Evolutionary conservation across 2,797 vertebrate genomes (phyloP).

Genomic region (Diglossa cyanea): DNA sequence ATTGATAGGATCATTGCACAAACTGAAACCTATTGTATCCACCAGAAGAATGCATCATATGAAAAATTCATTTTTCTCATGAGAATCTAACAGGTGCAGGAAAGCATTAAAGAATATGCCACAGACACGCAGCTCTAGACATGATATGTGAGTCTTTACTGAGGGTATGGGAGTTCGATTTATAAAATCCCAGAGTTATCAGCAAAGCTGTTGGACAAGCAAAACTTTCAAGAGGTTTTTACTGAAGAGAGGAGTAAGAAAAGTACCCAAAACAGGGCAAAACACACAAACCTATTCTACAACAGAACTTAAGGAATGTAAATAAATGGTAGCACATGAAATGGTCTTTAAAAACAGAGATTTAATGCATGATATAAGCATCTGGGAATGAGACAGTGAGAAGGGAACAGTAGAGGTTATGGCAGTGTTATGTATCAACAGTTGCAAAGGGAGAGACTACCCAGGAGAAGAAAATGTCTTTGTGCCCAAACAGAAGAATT

Average conservation of each 20-base stretch:
- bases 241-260: not conserved
- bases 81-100: slow-evolving; percentile 55
- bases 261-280: not conserved
- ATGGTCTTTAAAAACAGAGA: not conserved
- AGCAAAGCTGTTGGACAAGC: not conserved
- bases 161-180: not conserved
- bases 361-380: not conserved
- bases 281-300: not conserved
- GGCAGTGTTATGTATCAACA: not conserved
- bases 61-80: slow-evolving; percentile 60
- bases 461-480: not conserved
- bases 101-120: slow-evolving; percentile 32
- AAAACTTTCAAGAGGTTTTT: not conserved
- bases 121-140: not conserved
- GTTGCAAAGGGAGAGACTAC: not conserved
- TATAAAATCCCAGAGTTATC: not conserved
- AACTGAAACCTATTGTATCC: slow-evolving; percentile 56
- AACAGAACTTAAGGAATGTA: not conserved
- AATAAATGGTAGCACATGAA: not conserved
- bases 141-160: slow-evolving; percentile 18
- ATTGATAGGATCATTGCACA: slow-evolving; percentile 35
- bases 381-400: not conserved
- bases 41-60: slow-evolving; percentile 36
- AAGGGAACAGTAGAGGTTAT: not conserved
- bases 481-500: not conserved